A percentile compares a stretch with the other conserved stretches of the same genome.
phyloP scores from a whole-genome alignment of 2,113 vertebrate species.

The Macrotus californicus region DNA sequence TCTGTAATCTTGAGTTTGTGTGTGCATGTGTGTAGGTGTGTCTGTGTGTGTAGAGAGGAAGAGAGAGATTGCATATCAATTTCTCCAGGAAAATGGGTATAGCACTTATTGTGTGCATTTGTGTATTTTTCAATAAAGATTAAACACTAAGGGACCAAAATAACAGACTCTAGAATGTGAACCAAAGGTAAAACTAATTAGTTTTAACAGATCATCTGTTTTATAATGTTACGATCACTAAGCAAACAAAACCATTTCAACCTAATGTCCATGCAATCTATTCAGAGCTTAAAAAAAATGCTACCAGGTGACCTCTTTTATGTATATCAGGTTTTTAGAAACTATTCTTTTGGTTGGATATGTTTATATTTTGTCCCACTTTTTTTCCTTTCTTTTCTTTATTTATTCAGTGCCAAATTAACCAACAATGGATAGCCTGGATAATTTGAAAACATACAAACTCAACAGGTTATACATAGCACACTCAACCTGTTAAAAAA shows the following conservation, averaged over 20 bases:
- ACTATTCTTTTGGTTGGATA: not conserved
- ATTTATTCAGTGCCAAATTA: not conserved
- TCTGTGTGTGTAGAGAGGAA: not conserved
- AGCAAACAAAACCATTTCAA: not conserved
- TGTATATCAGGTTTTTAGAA: not conserved
- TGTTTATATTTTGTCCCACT: not conserved
- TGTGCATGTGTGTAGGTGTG: not conserved
- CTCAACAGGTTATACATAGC: not conserved
- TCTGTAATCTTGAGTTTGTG: not conserved
- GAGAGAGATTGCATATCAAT: not conserved
- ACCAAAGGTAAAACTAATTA: not conserved
- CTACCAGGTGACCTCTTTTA: fast-evolving
- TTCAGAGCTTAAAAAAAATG: not conserved
- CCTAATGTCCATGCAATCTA: not conserved
- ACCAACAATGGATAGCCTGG: not conserved
- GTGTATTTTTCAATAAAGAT: not conserved
- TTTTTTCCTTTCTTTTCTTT: not conserved
- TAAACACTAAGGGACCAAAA: not conserved
- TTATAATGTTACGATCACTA: not conserved
- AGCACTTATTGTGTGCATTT: fast-evolving
- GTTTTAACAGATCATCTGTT: not conserved
- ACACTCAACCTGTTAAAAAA: not conserved
- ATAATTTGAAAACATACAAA: not conserved
- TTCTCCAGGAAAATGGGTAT: not conserved
- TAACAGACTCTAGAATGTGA: not conserved